phyloP scores from a whole-genome alignment of 2,797 vertebrate species.

The Siniperca obscura region DNA sequence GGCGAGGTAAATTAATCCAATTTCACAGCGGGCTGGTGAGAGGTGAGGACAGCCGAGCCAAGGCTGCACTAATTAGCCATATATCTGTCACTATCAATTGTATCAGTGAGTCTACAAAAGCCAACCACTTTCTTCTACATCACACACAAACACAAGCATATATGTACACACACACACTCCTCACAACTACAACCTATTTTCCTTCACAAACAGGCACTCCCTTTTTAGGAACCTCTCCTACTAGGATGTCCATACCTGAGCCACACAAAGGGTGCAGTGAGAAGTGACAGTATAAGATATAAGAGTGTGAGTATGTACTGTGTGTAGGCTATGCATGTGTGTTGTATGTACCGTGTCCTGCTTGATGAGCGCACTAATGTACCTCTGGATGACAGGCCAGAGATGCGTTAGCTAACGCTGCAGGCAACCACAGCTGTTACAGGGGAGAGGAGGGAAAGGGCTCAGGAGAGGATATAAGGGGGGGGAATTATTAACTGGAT shows the following conservation, averaged over 20 bases:
- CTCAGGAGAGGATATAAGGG: not conserved
- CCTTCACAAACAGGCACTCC: not conserved
- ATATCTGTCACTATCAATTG: slow-evolving; percentile 76
- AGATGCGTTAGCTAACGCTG: slow-evolving; percentile 63
- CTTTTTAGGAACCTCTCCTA: not conserved
- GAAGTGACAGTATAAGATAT: not conserved
- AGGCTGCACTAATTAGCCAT: slow-evolving; percentile 77
- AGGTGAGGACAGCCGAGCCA: slow-evolving; percentile 77
- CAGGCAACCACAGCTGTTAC: slow-evolving; percentile 83
- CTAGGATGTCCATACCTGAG: not conserved
- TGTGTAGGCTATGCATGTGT: slow-evolving; percentile 25
- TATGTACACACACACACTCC: not conserved
- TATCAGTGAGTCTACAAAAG: slow-evolving; percentile 64
- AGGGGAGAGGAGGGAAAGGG: slow-evolving; percentile 15
- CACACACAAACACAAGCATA: slow-evolving; percentile 37
- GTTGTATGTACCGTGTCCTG: slow-evolving; percentile 44
- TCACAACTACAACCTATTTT: not conserved
- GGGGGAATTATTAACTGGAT: slow-evolving; percentile 11
- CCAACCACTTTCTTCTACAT: slow-evolving; percentile 41
- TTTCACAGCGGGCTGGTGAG: slow-evolving; percentile 74
- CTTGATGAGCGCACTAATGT: slow-evolving; percentile 74
- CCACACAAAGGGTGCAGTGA: slow-evolving; percentile 16
- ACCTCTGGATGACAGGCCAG: slow-evolving; percentile 78
- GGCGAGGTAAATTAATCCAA: slow-evolving; percentile 81
- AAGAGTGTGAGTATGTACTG: not conserved